phyloP scores from a whole-genome alignment of 2,113 vertebrate genomes.

The Saccopteryx bilineata region DNA sequence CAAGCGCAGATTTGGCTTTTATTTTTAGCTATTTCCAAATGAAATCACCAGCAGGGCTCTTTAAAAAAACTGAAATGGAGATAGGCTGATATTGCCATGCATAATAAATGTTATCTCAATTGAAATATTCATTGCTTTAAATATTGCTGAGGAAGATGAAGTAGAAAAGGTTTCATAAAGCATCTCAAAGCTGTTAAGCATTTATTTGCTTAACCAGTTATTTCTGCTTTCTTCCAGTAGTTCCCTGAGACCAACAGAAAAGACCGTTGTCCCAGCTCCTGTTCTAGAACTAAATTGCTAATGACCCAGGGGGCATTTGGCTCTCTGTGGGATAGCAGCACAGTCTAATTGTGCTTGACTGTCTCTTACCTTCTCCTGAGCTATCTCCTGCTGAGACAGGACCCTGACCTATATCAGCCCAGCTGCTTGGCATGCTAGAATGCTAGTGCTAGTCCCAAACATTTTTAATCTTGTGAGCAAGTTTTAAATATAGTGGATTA shows the following conservation, averaged over 20 bases:
- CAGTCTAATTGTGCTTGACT: constrained; percentile 20
- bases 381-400: constrained; percentile 30
- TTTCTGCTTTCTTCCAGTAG: neutral
- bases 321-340: constrained; percentile 2
- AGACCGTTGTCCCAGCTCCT: constrained; percentile 12
- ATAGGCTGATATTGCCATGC: neutral
- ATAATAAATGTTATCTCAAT: neutral
- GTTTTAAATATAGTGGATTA: neutral
- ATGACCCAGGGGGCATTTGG: neutral
- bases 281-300: constrained; percentile 49
- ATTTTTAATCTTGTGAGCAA: neutral
- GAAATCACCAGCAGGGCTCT: neutral
- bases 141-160: neutral
- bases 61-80: constrained; percentile 12
- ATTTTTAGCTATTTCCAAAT: constrained; percentile 39
- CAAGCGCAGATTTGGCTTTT: neutral
- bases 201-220: constrained; percentile 50
- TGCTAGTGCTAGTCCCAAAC: neutral
- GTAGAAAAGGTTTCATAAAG: neutral
- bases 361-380: constrained; percentile 15
- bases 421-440: constrained; percentile 5
- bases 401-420: constrained; percentile 52
- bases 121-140: constrained; percentile 26
- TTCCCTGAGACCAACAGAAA: neutral
- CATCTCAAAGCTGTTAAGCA: constrained; percentile 12